Conservation (phyloP, 2,113 vertebrate species). For the Myxocyprinus asiaticus region DNA sequence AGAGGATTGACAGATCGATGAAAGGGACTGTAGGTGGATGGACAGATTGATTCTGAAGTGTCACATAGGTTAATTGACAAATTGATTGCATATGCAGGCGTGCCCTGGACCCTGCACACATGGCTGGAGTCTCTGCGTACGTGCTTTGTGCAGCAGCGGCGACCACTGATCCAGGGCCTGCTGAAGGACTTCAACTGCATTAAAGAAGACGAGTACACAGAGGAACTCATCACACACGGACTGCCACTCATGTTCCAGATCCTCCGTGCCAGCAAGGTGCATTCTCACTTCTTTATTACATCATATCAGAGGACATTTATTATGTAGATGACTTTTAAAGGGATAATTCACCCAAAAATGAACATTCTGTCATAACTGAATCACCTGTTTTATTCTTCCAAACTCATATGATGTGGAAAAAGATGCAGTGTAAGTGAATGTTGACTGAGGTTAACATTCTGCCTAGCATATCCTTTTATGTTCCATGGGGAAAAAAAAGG, state of each 20-base stretch:
- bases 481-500: too few species aligned
- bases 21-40: too few species aligned
- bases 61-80: slow-evolving; percentile 51
- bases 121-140: slow-evolving; percentile 80
- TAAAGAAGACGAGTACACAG: slow-evolving; percentile 79
- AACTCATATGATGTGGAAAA: too few species aligned
- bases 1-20: neutral
- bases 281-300: neutral
- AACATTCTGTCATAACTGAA: too few species aligned
- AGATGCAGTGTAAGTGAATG: too few species aligned
- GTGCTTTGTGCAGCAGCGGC: slow-evolving; percentile 75
- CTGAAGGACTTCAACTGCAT: slow-evolving; percentile 80
- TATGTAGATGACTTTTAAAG: too few species aligned
- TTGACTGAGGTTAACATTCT: too few species aligned
- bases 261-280: slow-evolving; percentile 77
- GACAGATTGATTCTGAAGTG: neutral
- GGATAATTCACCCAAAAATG: too few species aligned
- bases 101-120: slow-evolving; percentile 81
- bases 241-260: slow-evolving; percentile 83
- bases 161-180: slow-evolving; percentile 76
- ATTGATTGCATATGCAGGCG: slow-evolving; percentile 65
- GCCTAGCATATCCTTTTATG: too few species aligned
- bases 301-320: too few species aligned
- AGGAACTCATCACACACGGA: slow-evolving; percentile 79
- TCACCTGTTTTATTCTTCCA: too few species aligned